Evolutionary conservation across 2,113 vertebrate species (phyloP), one percentile per base, ranked within the genome.

Genomic region (Datnioides undecimradiatus): DNA sequence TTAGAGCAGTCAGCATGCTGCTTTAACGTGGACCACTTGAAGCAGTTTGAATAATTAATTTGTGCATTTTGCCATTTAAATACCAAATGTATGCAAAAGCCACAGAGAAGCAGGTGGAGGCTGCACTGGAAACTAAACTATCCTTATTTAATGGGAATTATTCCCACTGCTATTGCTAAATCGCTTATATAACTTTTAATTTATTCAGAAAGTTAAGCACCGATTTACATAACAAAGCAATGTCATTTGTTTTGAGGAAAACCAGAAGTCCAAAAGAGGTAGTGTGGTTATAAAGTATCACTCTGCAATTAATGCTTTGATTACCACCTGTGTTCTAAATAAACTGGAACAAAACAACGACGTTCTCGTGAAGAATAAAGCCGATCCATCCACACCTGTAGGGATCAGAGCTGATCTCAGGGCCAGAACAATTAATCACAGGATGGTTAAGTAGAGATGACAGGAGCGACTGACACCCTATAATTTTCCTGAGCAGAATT

Each of bases 401-500:
- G 4, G 89, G 89, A 84, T 92, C 80, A 75, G 89, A 87, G 70
- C 41, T 75, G 85, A 91, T 87, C 92, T 58, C 64, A 46, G 23
- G 40, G 59, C 69, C 52, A 88, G 84, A 83, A 87, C 93, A 95
- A 93, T 93, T 93, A 94, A 92, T 58, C 73, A 80, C 87, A 64
- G 63, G 86, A 88, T 83, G 81, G 80, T 90, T 89, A 81, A 84
- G 81, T 27, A 58, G 52, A 84, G 75, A 74, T 87, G 93, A 87
- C 87, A 85, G 83, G 77, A 91, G 88, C 49, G 70, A 80, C 76
- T 91, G 92, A 91, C 95, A 97, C 93, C 83, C 72, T 94, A 45
- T 94, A 90, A 95, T 96, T 95, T 95, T 90, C 87, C 60, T 77
- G 88, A 68, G 13, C 64, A 85, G 71, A 73, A 89, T 87, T 82